These are phyloP conservation scores for Megaceryle alcyon DNA, from an alignment of 2,797 vertebrate species.

Conservation along the genomic window DNA sequence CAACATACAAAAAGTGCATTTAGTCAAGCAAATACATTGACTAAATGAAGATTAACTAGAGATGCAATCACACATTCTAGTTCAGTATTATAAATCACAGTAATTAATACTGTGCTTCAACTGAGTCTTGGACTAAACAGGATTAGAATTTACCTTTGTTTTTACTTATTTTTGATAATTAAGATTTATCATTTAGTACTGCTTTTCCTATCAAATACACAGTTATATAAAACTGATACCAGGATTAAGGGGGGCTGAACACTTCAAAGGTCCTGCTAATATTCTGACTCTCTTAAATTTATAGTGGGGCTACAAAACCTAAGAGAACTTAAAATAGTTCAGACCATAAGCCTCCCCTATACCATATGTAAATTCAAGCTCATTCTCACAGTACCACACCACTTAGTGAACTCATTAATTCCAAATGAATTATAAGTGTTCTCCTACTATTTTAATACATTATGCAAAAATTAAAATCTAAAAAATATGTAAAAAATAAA, in stretches of 20 bases:
- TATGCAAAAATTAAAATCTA: neutral
- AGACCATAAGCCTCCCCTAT: neutral
- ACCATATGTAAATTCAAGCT: neutral
- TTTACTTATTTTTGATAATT: neutral
- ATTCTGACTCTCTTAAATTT: neutral
- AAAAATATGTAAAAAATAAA: neutral
- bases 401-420: neutral
- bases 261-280: neutral
- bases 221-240: neutral
- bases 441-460: neutral
- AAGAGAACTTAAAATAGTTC: neutral
- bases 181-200: neutral
- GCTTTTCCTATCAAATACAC: neutral
- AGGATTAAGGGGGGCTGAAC: neutral
- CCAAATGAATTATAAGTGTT: neutral
- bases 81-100: neutral
- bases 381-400: neutral
- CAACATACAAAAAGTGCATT: neutral
- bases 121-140: neutral
- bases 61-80: neutral
- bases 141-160: neutral
- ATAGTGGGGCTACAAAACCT: neutral
- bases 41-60: neutral
- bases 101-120: neutral
- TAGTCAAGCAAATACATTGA: neutral